Base-by-base conservation (phyloP, 1,140 invertebrate species). In the Neodiprion fabricii region DNA sequence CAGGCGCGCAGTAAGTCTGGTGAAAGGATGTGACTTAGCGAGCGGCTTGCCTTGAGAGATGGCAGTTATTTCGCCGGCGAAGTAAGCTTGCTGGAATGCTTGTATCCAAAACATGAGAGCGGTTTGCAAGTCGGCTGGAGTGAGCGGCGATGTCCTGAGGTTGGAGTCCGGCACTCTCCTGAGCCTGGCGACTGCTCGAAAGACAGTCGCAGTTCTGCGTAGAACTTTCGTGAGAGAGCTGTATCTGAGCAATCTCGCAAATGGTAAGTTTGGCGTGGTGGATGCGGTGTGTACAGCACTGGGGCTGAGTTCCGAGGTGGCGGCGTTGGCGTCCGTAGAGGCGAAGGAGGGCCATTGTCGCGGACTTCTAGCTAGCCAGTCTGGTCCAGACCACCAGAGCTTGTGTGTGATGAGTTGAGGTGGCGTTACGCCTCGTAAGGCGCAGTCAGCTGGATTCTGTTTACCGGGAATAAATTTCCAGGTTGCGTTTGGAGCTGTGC, bases 371-470 rank as follows among this genome's bases (percentile, higher is more conserved):
- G 48, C n/a, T 10, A 75, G 21, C 76, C 75, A 74, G 4, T 53
- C 10, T 11, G 80, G 76, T 14, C 80, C 79, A 11, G 74, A 9
- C 67, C 74, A 72, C 79, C 82, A 84, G 9, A 81, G 48, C 11
- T 74, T 66, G 73, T 81, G 76, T 2, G 79, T 65, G 10, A 80
- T 53, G 10, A 84, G 69, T 70, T 78, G 71, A 28, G 47, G 12
- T 11, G 80, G 72, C 11, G 75, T 77, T 23, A 82, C 9, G 10
- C 82, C 79, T 61, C 80, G 69, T 4, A 79, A 82, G 21, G 79
- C 76, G 53, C 80, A 80, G 72, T 84, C 79, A 10, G 77, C 78
- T 10, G 83, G 81, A 71, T 83, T 84, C 14, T 81, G 76, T 21
- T 68, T 68, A 10, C 82, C 80, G 0, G 79, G 48, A 0, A 81